Evolutionary conservation across 1,140 invertebrate species (phyloP).

Genomic region (Drosophila erecta): DNA sequence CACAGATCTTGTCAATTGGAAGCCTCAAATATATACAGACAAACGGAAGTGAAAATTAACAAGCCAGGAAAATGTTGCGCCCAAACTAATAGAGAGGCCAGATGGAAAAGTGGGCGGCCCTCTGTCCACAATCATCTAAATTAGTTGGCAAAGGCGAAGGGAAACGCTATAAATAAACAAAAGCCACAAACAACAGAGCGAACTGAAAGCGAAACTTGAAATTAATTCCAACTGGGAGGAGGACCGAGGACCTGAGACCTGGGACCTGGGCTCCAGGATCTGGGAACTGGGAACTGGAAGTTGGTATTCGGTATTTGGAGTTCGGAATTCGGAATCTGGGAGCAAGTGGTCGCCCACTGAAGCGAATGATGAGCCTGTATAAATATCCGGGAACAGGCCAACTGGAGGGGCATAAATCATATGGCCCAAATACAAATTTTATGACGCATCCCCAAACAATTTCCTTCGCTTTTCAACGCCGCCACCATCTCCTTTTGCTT

Average conservation of each 20-base stretch:
- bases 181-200: conserved; percentile 36
- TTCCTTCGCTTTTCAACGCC: neutral
- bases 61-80: conserved; percentile 8
- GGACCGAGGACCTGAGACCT: neutral
- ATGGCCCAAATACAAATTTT: conserved; percentile 67
- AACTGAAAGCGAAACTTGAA: conserved; percentile 76
- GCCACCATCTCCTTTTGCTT: neutral
- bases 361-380: conserved; percentile 61
- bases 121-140: conserved; percentile 32
- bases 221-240: conserved; percentile 57
- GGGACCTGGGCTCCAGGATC: neutral
- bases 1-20: neutral
- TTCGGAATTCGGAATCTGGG: neutral
- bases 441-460: conserved; percentile 64
- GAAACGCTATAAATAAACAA: conserved; percentile 45
- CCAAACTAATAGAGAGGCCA: conserved; percentile 29
- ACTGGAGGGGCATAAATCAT: conserved; percentile 61
- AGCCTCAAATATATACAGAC: neutral
- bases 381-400: conserved; percentile 45
- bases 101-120: conserved; percentile 21
- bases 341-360: conserved; percentile 8
- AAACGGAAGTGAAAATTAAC: neutral
- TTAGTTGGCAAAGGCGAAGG: conserved; percentile 31
- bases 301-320: neutral
- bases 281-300: neutral